phyloP scores from a whole-genome alignment of 2,888 invertebrate genomes.

The Rhogogaster chlorosoma region DNA sequence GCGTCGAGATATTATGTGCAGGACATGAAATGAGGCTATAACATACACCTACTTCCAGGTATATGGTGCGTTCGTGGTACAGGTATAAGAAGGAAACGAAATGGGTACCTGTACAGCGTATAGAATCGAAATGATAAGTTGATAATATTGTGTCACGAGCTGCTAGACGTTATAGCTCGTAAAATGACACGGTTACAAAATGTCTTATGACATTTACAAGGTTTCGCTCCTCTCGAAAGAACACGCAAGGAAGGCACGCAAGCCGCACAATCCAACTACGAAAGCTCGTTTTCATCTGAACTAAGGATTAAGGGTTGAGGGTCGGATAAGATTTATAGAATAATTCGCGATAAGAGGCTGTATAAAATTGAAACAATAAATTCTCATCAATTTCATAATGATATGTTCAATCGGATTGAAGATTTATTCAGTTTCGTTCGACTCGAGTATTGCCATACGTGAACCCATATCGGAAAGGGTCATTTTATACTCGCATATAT shows the following conservation, averaged over 20 bases:
- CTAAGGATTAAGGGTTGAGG: not conserved
- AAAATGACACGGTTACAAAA: slow-evolving; percentile 37
- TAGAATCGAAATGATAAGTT: not conserved
- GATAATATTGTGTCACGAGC: slow-evolving; percentile 35
- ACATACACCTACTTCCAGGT: not conserved
- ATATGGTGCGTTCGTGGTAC: not conserved
- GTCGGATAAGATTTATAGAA: not conserved
- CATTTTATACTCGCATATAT: not conserved
- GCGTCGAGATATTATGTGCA: not conserved
- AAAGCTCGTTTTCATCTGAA: not conserved
- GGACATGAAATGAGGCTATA: not conserved
- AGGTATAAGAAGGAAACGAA: not conserved
- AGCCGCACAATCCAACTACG: not conserved
- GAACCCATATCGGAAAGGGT: not conserved
- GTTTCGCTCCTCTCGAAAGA: slow-evolving; percentile 23
- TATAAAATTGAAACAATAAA: not conserved
- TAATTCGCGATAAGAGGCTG: not conserved
- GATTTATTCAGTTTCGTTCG: not conserved
- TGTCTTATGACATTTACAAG: slow-evolving; percentile 28
- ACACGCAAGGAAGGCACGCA: slow-evolving; percentile 23
- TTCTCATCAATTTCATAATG: not conserved
- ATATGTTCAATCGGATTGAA: not conserved
- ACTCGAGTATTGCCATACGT: not conserved
- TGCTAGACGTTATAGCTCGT: not conserved
- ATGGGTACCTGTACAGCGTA: not conserved